Evolutionary conservation across 2,113 vertebrate genomes (phyloP).

Genomic region (Bubalus kerabau): DNA sequence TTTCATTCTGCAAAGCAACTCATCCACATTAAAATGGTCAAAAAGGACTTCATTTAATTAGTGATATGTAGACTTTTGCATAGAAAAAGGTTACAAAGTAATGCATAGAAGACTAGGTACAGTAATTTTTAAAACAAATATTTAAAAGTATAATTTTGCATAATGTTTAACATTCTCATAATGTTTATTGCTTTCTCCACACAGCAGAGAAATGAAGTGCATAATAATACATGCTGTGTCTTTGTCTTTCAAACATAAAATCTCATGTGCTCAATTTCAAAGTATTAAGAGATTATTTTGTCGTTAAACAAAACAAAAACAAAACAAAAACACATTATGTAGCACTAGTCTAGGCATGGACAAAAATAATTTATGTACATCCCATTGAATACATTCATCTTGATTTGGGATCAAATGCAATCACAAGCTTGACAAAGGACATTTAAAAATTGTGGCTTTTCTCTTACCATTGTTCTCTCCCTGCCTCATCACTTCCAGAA

Average conservation of each 20-base stretch:
- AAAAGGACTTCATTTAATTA: conserved; percentile 87
- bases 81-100: conserved; percentile 91
- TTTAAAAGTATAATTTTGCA: conserved; percentile 84
- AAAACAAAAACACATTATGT: conserved; percentile 67
- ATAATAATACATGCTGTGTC: conserved; percentile 88
- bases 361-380: conserved; percentile 83
- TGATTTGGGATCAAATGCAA: conserved; percentile 79
- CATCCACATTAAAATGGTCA: conserved; percentile 75
- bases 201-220: conserved; percentile 92
- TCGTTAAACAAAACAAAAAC: conserved; percentile 78
- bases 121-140: conserved; percentile 88
- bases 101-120: conserved; percentile 83
- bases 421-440: conserved; percentile 63
- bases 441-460: conserved; percentile 58
- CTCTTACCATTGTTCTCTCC: conserved; percentile 38
- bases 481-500: conserved; percentile 70
- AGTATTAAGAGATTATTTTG: conserved; percentile 83
- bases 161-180: conserved; percentile 87
- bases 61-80: conserved; percentile 89
- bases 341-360: conserved; percentile 79
- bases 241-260: conserved; percentile 77
- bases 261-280: conserved; percentile 78
- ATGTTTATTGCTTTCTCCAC: conserved; percentile 88
- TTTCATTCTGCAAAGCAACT: conserved; percentile 63
- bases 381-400: conserved; percentile 79